Evolutionary conservation across 2,888 invertebrate genomes (phyloP), one percentile per base, ranked within the genome.

Genomic region (Tridacna crocea): DNA sequence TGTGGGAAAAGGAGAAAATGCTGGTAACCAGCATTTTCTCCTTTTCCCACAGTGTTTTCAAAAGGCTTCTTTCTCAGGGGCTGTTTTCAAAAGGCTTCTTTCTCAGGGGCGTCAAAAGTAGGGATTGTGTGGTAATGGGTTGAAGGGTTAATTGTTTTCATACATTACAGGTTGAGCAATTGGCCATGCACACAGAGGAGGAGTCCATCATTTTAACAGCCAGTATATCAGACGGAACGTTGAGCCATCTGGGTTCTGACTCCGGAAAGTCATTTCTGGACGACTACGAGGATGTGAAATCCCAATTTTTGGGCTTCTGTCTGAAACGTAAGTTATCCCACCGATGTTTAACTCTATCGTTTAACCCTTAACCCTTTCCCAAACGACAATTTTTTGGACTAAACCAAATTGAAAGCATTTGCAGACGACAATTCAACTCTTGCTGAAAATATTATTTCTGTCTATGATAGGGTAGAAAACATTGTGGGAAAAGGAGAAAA

Each of bases 271-370:
- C 48, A 13, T 82, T 82, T 36, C 79, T 82, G 4, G 82, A 82
- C 36, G 82, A 82, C 72, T 79, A 82, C 58, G 82, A 82, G 36
- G 82, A 82, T 46, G 74, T 82, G 22, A 82, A 82, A 47, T 82
- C 82, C 19, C 79, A 78, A 51, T 82, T 82, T 48, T 76, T 82
- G 2, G 82, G 82, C 55, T 82, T 82, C 73, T 82, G 82, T 72
- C 65, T 82, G 8, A 82, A 82, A 82, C 26, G 82, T 82, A 82
- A 82, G 82, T 75, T 4, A 15, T 55, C 2, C 55, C n/a, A 55
- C 19, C 2, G 8, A 19, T 10, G 10, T 55, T 2, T 1, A n/a
- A 63, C 0, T 63, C 2, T 26, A 63, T 15, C n/a, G n/a, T 22
- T 22, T 55, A 60, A 6, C 60, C 0, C 0, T 11, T 10, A 24